phyloP scores from a whole-genome alignment of 2,888 invertebrate species.

The Stenodema calcarata region DNA sequence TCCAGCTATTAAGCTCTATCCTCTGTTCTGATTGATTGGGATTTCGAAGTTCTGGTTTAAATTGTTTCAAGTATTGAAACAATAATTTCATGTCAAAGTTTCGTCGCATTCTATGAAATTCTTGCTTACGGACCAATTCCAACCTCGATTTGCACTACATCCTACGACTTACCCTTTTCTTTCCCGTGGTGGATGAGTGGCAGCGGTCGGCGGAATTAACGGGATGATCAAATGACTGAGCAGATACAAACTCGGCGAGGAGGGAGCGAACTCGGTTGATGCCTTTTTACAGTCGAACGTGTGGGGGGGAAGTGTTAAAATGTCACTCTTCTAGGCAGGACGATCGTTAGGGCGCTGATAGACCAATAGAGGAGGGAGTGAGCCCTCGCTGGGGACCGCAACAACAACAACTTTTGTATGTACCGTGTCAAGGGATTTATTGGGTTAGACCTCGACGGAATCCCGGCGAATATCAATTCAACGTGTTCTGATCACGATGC shows the following conservation, averaged over 20 bases:
- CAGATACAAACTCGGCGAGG: not conserved
- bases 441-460: not conserved
- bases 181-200: slow-evolving; percentile 21
- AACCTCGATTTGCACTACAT: too few relatives aligned
- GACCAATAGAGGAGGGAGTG: slow-evolving; percentile 19
- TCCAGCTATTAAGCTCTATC: too few relatives aligned
- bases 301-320: slow-evolving; percentile 13
- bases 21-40: too few relatives aligned
- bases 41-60: too few relatives aligned
- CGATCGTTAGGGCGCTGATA: slow-evolving; percentile 5
- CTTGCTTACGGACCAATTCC: too few relatives aligned
- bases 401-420: slow-evolving; percentile 12
- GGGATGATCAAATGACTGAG: not conserved
- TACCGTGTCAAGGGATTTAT: not conserved
- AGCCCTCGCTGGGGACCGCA: not conserved
- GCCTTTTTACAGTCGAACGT: not conserved
- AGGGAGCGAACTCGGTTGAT: not conserved
- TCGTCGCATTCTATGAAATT: too few relatives aligned
- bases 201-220: not conserved
- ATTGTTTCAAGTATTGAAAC: too few relatives aligned
- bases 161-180: slow-evolving; percentile 13
- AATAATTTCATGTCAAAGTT: too few relatives aligned
- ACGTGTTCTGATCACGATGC: too few relatives aligned
- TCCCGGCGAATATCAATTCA: too few relatives aligned
- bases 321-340: slow-evolving; percentile 3